Evolutionary conservation across 2,888 invertebrate species (phyloP), one percentile per base, ranked within the genome.

Genomic region (Blomia tropicalis): DNA sequence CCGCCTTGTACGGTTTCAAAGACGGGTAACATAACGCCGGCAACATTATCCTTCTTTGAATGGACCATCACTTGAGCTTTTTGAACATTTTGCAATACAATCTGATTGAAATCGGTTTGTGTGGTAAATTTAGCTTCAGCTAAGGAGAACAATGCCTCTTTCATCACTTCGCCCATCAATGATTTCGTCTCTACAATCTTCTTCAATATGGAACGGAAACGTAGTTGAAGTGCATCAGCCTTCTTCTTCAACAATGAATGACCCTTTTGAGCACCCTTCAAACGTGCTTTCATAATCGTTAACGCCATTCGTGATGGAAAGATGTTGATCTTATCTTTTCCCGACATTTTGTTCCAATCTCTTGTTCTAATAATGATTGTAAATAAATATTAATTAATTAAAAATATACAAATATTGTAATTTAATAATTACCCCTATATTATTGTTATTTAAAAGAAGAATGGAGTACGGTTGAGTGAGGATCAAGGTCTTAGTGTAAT

Each of bases 161-260:
- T 96, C 96, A 98, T 96, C 58, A 98, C 91, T 73, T 96, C 95
- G 66, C 93, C 93, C 93, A 95, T 95, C 68, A 90, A 78, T 60
- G 87, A 86, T 81, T 95, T 95, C 30, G 92, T 92, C 90, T 96
- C 93, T 74, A 98, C 93, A 73, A 98, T 98, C 82, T 96, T 96
- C 70, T 87, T 83, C 71, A 98, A 79, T 77, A 98, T 96, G 80
- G 85, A 80, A 73, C 98, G 83, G 77, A 98, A 99, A 74, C 96
- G 82, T 82, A 96, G 84, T 77, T 96, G 96, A 71, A 98, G 78
- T 61, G 98, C 98, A 80, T 98, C 98, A 68, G 98, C 95, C 77
- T 98, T 98, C 78, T 98, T 98, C 79, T 98, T 99, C 66, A 98
- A 78, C 68, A 98, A 80, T 73, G 93, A 93, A 81, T 98, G 98